phyloP scores from a whole-genome alignment of 2,113 vertebrate genomes.

The Antechinus stuartii region DNA sequence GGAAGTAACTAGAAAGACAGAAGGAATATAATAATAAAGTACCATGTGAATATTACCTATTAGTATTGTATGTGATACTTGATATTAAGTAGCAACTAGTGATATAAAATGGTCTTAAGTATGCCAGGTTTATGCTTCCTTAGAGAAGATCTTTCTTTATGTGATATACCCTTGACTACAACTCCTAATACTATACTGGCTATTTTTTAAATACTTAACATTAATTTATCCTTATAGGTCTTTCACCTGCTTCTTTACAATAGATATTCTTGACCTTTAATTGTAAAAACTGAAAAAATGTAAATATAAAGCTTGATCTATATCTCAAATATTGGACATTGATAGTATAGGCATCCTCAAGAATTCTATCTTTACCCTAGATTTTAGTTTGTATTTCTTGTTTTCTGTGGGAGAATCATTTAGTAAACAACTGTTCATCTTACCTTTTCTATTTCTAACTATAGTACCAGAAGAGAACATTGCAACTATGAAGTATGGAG shows the following conservation, averaged over 20 bases:
- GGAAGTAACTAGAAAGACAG: not conserved
- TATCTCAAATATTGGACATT: not conserved
- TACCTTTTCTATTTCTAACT: slow-evolving; percentile 59
- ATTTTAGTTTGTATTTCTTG: not conserved
- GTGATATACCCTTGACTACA: slow-evolving; percentile 23
- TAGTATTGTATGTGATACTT: slow-evolving; percentile 1
- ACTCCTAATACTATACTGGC: slow-evolving; percentile 30
- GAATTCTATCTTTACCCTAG: not conserved
- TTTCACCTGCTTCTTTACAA: slow-evolving; percentile 2
- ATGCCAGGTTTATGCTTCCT: slow-evolving; percentile 39
- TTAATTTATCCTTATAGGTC: slow-evolving; percentile 47
- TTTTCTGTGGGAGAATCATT: not conserved
- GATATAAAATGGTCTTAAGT: slow-evolving; percentile 27
- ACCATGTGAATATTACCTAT: slow-evolving; percentile 27
- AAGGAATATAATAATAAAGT: not conserved
- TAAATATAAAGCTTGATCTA: not conserved
- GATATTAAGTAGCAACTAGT: slow-evolving; percentile 49
- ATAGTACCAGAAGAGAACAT: slow-evolving; percentile 98
- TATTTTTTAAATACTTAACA: slow-evolving; percentile 10
- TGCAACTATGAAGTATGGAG: slow-evolving; percentile 98
- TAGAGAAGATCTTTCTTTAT: not conserved
- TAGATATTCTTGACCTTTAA: slow-evolving; percentile 52
- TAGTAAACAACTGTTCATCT: slow-evolving; percentile 14
- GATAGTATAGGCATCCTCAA: not conserved
- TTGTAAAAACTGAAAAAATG: slow-evolving; percentile 22